phyloP scores from a whole-genome alignment of 2,888 invertebrate species.

The Acanthoscelides obtectus region DNA sequence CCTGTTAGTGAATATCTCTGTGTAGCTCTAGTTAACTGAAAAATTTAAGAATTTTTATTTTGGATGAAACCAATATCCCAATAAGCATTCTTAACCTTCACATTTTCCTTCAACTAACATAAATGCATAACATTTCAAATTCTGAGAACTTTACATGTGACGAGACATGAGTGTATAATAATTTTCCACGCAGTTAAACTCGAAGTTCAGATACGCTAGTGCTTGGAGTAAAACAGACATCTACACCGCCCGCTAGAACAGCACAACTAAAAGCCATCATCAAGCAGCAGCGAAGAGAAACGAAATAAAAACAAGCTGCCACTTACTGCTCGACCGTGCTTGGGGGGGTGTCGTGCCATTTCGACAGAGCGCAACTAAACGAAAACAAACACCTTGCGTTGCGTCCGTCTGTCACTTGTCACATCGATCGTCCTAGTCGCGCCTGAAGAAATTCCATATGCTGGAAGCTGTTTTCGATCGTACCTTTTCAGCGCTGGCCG shows the following conservation, averaged over 20 bases:
- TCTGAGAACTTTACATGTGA: too few species aligned
- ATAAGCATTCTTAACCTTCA: too few species aligned
- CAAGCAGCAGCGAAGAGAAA: conserved; percentile 30
- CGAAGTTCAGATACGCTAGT: neutral
- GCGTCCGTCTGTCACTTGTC: neutral
- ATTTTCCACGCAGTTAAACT: too few species aligned
- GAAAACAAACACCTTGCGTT: conserved; percentile 21
- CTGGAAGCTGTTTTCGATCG: conserved; percentile 58
- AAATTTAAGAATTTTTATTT: too few species aligned
- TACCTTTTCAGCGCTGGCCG: conserved; percentile 56
- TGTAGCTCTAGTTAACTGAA: too few species aligned
- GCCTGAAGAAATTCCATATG: conserved; percentile 66
- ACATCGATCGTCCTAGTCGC: conserved; percentile 41
- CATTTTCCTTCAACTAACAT: too few species aligned
- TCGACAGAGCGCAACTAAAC: conserved; percentile 37
- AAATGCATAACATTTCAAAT: too few species aligned
- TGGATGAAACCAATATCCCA: too few species aligned
- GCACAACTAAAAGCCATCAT: conserved; percentile 18
- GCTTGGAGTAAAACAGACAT: conserved; percentile 2
- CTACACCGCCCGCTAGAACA: conserved; percentile 22
- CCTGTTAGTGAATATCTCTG: too few species aligned
- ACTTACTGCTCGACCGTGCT: conserved; percentile 45
- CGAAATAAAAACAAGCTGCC: conserved; percentile 43
- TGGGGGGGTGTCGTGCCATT: conserved; percentile 21
- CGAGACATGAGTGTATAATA: too few species aligned